These are phyloP conservation scores for Laspeyria flexula DNA, from an alignment of 2,888 invertebrate species.

Conservation along the genomic window DNA sequence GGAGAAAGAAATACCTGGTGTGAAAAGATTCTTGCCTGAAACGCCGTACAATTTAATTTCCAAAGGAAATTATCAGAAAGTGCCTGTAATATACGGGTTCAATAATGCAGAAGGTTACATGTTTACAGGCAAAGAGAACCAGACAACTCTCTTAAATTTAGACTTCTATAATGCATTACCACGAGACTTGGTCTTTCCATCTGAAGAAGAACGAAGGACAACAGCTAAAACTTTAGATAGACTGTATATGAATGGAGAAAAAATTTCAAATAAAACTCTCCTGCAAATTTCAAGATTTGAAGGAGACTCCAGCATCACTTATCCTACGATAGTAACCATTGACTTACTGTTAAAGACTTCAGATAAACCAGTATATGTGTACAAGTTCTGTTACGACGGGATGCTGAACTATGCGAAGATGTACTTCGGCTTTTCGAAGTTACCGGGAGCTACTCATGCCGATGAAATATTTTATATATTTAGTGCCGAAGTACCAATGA, in stretches of 20 bases:
- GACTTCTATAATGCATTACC: conserved; percentile 66
- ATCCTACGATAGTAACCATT: conserved; percentile 62
- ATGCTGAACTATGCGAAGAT: conserved; percentile 71
- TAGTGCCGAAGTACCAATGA: conserved; percentile 52
- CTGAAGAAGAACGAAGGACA: conserved; percentile 49
- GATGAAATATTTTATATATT: conserved; percentile 81
- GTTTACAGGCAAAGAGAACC: conserved; percentile 77
- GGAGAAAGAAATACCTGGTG: conserved; percentile 56
- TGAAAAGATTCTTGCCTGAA: conserved; percentile 63
- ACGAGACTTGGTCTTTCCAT: conserved; percentile 64
- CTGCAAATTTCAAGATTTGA: conserved; percentile 66
- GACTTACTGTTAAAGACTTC: conserved; percentile 58
- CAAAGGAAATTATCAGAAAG: conserved; percentile 60
- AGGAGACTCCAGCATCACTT: conserved; percentile 71
- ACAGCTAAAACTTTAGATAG: conserved; percentile 60
- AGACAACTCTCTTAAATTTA: conserved; percentile 63
- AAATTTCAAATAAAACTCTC: conserved; percentile 61
- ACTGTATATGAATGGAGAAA: conserved; percentile 74
- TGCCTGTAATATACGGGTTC: conserved; percentile 73
- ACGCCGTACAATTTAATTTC: conserved; percentile 66
- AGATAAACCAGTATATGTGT: conserved; percentile 60
- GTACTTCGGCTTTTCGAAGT: conserved; percentile 52
- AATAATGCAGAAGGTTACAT: conserved; percentile 74
- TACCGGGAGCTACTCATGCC: conserved; percentile 76
- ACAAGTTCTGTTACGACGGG: conserved; percentile 70